Evolutionary conservation across 2,888 invertebrate genomes (phyloP).

Genomic region (Loripinus fragilis): DNA sequence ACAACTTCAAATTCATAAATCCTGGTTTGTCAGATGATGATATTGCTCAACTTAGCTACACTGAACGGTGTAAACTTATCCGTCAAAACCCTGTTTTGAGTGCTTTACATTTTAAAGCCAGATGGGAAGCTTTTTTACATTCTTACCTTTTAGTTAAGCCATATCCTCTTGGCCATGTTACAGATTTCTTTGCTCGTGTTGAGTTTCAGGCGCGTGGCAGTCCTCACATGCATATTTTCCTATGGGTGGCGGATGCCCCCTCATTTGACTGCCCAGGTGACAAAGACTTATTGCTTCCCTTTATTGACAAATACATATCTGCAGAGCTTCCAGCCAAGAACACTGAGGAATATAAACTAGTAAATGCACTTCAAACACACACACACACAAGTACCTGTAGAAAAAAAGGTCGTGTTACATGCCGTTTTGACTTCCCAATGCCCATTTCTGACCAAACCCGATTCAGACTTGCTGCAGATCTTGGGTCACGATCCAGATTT

Average conservation of each 20-base stretch:
- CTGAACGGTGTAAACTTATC: neutral
- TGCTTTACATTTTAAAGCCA: conserved; percentile 21
- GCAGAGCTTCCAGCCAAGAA: conserved; percentile 3
- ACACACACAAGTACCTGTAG: neutral
- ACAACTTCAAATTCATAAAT: neutral
- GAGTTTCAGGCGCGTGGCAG: conserved; percentile 27
- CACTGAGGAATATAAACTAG: neutral
- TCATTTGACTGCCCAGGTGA: conserved; percentile 7
- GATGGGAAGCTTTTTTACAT: conserved; percentile 26
- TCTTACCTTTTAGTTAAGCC: conserved; percentile 15
- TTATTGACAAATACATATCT: conserved; percentile 23
- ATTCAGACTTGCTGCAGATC: neutral
- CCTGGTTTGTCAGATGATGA: neutral
- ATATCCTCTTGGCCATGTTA: conserved; percentile 22
- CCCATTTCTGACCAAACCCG: neutral
- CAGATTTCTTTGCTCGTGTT: conserved; percentile 27
- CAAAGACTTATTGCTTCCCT: neutral
- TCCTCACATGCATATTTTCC: conserved; percentile 24
- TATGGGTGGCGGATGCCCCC: conserved; percentile 28
- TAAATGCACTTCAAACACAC: neutral
- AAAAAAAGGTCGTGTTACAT: neutral
- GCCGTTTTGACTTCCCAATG: conserved; percentile 47
- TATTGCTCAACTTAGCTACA: neutral
- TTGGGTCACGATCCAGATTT: neutral
- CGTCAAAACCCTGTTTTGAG: conserved; percentile 26